Evolutionary conservation across 2,113 vertebrate genomes (phyloP).

Genomic region (Nestor notabilis): DNA sequence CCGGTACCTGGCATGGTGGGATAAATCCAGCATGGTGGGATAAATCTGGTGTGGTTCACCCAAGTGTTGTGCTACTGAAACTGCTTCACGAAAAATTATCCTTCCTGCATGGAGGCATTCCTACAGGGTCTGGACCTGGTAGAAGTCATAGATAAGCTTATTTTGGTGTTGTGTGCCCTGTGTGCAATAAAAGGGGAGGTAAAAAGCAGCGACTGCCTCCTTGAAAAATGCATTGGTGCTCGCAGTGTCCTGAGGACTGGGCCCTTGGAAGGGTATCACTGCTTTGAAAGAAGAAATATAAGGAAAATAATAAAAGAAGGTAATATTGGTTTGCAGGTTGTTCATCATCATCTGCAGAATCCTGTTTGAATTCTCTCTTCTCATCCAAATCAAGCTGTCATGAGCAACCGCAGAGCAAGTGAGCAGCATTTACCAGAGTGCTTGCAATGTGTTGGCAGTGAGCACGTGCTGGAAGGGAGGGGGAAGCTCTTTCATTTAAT

Average conservation of each 20-base stretch:
- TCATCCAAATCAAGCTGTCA: neutral
- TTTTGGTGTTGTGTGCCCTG: rapidly evolving
- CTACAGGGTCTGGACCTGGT: neutral
- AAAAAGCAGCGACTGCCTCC: neutral
- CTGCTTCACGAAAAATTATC: rapidly evolving
- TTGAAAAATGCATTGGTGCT: neutral
- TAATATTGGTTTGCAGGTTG: neutral
- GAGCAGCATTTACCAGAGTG: constrained; percentile 43
- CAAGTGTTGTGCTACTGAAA: rapidly evolving
- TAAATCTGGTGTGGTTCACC: rapidly evolving
- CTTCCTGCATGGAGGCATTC: neutral
- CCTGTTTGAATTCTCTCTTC: neutral
- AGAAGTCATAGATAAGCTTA: neutral
- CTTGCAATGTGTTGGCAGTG: constrained; percentile 5
- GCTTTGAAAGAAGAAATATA: neutral
- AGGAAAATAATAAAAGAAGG: neutral
- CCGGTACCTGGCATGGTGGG: neutral
- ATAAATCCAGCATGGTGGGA: rapidly evolving
- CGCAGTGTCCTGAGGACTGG: neutral
- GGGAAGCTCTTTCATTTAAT: neutral
- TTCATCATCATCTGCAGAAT: neutral
- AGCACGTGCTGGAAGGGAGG: neutral
- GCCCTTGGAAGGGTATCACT: neutral
- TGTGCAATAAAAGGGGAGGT: neutral
- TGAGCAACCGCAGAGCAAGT: constrained; percentile 2